Evolutionary conservation across 2,888 invertebrate species (phyloP).

Genomic region (Phengaris arion): DNA sequence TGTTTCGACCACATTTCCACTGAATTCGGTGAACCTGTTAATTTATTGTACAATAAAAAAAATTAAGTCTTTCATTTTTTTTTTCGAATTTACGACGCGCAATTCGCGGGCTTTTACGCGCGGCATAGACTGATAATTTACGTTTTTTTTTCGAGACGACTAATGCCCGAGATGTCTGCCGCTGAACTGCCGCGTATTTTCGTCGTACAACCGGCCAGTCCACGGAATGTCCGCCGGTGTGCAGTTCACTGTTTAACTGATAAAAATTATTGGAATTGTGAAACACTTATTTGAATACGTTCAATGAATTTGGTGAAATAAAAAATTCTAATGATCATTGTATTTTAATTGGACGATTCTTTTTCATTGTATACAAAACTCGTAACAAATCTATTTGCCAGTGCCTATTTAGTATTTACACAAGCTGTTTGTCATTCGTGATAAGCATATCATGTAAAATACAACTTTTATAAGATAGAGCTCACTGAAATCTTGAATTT

Average conservation of each 20-base stretch:
- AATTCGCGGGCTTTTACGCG: conserved; percentile 36
- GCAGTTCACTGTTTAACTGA: conserved; percentile 23
- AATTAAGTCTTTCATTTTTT: conserved; percentile 23
- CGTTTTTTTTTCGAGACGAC: conserved; percentile 34
- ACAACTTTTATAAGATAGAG: too few relatives aligned
- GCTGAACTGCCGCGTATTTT: conserved; percentile 36
- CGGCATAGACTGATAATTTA: conserved; percentile 20
- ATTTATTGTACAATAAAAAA: conserved; percentile 23
- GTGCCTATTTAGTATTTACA: too few relatives aligned
- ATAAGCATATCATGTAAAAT: too few relatives aligned
- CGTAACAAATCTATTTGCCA: not conserved
- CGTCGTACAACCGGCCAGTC: not conserved
- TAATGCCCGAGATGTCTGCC: conserved; percentile 35
- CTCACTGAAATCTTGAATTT: too few relatives aligned
- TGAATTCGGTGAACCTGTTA: conserved; percentile 13
- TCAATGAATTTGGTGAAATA: conserved; percentile 27
- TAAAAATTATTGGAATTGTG: conserved; percentile 26
- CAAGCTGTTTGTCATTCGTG: too few relatives aligned
- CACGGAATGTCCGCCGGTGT: conserved; percentile 13
- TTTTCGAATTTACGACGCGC: conserved; percentile 30
- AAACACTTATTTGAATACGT: conserved; percentile 19
- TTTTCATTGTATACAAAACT: conserved; percentile 14
- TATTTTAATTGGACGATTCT: conserved; percentile 24
- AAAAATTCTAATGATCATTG: conserved; percentile 20
- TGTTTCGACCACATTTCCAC: conserved; percentile 45